These are phyloP conservation scores for Phymorhynchus buccinoides DNA, from an alignment of 1,140 invertebrate species.

Conservation along the genomic window DNA sequence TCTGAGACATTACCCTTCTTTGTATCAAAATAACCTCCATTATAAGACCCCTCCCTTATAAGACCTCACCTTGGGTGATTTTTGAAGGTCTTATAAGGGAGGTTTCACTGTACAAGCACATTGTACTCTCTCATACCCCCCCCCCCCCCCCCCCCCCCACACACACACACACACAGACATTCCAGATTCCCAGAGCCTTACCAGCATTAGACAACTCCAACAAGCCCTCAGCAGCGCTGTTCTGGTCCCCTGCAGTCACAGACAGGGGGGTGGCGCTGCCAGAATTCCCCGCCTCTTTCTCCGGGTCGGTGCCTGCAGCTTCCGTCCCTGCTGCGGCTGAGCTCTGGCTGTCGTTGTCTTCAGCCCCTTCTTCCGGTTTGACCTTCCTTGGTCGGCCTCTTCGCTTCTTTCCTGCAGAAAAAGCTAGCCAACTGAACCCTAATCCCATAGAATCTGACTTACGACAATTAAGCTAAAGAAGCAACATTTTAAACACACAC, in stretches of 20 bases:
- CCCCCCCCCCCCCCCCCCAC: too few relatives aligned
- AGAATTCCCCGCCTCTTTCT: not conserved
- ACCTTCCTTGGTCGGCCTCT: constrained; percentile 64
- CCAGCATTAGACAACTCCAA: constrained; percentile 66
- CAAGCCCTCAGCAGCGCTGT: constrained; percentile 64
- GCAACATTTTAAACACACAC: too few relatives aligned
- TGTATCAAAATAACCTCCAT: too few relatives aligned
- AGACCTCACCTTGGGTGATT: too few relatives aligned
- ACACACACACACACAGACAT: constrained; percentile 5
- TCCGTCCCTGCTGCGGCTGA: constrained; percentile 24
- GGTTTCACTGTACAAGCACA: too few relatives aligned
- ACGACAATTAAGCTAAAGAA: too few relatives aligned
- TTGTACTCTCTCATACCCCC: too few relatives aligned
- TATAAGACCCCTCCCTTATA: too few relatives aligned
- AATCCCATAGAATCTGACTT: too few relatives aligned
- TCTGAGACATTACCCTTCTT: too few relatives aligned
- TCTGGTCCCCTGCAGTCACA: constrained; percentile 48
- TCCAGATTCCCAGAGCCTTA: constrained; percentile 31
- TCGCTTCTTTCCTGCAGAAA: constrained; percentile 63
- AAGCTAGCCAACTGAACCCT: too few relatives aligned
- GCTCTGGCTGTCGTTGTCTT: not conserved
- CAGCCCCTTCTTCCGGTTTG: constrained; percentile 38
- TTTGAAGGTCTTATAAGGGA: too few relatives aligned
- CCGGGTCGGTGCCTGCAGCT: not conserved
- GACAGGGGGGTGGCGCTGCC: not conserved